phyloP scores from a whole-genome alignment of 1,140 invertebrate species.

The Cephus cinctus region DNA sequence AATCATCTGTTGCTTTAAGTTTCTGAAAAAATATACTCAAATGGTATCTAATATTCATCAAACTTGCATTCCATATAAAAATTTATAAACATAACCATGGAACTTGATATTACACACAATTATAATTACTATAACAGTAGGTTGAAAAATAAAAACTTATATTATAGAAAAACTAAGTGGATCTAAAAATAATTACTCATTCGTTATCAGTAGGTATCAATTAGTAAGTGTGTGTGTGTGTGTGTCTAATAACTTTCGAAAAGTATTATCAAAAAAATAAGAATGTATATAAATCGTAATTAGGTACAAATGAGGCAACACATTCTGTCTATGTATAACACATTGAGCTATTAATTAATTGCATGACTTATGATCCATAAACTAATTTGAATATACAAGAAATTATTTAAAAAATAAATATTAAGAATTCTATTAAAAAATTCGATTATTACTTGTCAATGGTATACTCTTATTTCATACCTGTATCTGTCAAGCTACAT shows the following conservation, averaged over 20 bases:
- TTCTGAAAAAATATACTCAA: not conserved
- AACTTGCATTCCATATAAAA: slow-evolving; percentile 1
- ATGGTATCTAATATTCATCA: not conserved
- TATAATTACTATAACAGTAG: no score
- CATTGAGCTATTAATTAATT: slow-evolving; percentile 1
- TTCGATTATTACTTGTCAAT: not conserved
- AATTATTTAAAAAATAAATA: not conserved
- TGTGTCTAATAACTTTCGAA: no score
- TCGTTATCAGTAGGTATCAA: not conserved
- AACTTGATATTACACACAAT: no score
- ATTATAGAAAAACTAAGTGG: not conserved
- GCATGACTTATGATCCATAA: not conserved
- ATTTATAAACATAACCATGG: slow-evolving; percentile 29
- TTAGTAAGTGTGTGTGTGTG: not conserved
- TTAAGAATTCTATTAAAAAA: not conserved
- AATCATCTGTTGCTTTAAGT: not conserved
- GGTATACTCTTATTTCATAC: slow-evolving; percentile 22
- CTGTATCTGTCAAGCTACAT: slow-evolving; percentile 17
- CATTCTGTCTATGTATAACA: not conserved
- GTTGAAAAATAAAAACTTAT: no score
- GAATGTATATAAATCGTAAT: no score
- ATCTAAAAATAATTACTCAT: not conserved
- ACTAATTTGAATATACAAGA: not conserved
- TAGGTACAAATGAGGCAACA: no score
- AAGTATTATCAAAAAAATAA: no score